Base-by-base conservation (phyloP, 1,140 invertebrate genomes). In the Apis laboriosa region DNA sequence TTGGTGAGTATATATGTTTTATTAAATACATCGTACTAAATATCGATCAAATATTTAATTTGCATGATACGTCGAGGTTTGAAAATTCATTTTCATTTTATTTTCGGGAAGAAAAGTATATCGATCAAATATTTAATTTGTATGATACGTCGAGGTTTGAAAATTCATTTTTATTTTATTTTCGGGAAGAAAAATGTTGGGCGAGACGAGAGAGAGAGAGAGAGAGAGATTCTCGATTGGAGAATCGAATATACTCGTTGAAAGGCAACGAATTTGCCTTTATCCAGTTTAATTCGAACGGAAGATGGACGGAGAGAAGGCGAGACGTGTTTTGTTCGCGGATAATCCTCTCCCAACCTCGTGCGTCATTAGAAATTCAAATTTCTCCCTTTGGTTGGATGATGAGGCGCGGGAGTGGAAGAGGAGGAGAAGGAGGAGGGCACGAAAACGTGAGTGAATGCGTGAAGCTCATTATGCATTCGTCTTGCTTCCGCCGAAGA, bases 401-500 rank as follows among this genome's bases (percentile, higher is more conserved):
- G 60, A 67, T 21, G 64, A 43, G 34, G 81, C 60, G 67, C 60
- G 55, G 53, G 24, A 72, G 21, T 28, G 61, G 43, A 53, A 66
- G 55, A 56, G 15, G 7, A 5, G 9, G 15, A 11, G 24, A 13
- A 21, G 17, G 73, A 28, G 68, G 56, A 68, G 67, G 78, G 60
- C 63, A 72, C 43, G 28, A 51, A 86, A 86, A 86, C 88, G 88
- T 89, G 87, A 89, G 61, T 88, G 88, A 88, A 89, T 89, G 88
- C 66, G 72, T 56, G 21, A 76, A 43, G 76, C 56, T 85, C 79
- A 84, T 89, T 88, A 86, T 56, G 78, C 61, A 88, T 88, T 88
- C 87, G 74, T 71, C 78, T 79, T 74, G 81, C 66, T 84, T 76
- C 81, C 77, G 72, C n/a, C 63, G 74, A 75, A 86, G 75, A 82